Base-by-base conservation (phyloP, 2,888 invertebrate genomes). In the Imbricaverruca yamaguchii region DNA sequence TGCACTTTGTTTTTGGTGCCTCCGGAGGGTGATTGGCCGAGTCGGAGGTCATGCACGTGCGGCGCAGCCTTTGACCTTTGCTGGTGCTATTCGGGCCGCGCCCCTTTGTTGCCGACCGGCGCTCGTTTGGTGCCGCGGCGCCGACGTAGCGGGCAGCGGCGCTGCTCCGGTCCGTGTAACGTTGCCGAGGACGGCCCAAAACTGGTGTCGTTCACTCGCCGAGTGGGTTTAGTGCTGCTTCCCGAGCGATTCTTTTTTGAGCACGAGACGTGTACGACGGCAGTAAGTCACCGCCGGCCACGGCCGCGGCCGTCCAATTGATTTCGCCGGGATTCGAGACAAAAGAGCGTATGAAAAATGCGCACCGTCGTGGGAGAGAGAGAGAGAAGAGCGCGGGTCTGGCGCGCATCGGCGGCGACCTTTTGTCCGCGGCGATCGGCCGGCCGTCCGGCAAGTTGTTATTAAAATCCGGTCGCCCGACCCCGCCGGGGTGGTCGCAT, bases 41-140 rank as follows among this genome's bases (percentile, higher is more conserved):
- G 74, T 74, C 74, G 9, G 53, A 55, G 74, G 74, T 74, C 53
- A 55, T 74, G 74, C 74, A 74, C 74, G 74, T 74, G 74, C 74
- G 53, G 15, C 21, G 21, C 55, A 55, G 55, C 74, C 74, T 10
- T 1, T 74, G 74, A 74, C 74, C 74, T 13, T 8, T 9, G 74
- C 55, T 21, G 74, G 74, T 39, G 69, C 39, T 15, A 39, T 12
- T 10, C 69, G 69, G 39, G 69, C 69, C 15, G 15, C 25, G 6
- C 39, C 69, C 39, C 39, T 39, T 69, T 69, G 69, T 69, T 25
- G 39, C 69, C 15, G 39, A 39, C 23, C 39, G 25, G 39, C 39
- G 39, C 39, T 39, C 39, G 39, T 39, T 39, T 39, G 2, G 4
- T 39, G 39, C 39, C 4, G 39, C 39, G 39, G 39, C 39, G 39